Conservation (phyloP, 1,140 invertebrate species). For the Diuraphis noxia region DNA sequence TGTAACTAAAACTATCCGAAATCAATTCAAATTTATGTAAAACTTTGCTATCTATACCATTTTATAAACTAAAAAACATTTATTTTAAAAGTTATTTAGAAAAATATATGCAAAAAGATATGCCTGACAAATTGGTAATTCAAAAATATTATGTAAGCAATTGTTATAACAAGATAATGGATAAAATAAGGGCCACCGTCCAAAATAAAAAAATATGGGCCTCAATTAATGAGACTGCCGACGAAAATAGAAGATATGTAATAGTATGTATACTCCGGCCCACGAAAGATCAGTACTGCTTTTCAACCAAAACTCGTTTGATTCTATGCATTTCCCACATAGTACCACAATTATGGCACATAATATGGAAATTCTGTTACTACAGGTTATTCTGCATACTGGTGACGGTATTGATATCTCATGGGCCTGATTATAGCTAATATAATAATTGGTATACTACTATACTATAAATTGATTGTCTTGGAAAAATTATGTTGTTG, state of each 20-base stretch:
- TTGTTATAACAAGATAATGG: neutral
- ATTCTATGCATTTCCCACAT: no score
- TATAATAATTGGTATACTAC: neutral
- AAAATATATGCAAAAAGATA: neutral
- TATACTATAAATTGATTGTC: neutral
- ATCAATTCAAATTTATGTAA: neutral
- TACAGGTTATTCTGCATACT: no score
- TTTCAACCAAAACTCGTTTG: no score
- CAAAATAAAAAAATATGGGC: neutral
- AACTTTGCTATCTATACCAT: neutral
- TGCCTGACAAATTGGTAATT: neutral
- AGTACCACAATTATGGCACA: no score
- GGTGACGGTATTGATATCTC: no score
- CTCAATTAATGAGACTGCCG: neutral
- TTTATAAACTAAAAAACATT: neutral
- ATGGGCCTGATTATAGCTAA: no score
- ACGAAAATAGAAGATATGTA: neutral
- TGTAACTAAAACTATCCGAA: neutral
- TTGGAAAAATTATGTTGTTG: neutral
- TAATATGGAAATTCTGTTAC: no score
- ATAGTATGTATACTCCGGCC: no score
- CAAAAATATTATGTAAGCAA: slow-evolving; percentile 4
- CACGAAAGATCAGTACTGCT: no score
- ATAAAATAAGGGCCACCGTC: neutral
- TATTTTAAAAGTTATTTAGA: neutral